phyloP scores from a whole-genome alignment of 2,113 vertebrate species.

The Amblyornis subalaris region DNA sequence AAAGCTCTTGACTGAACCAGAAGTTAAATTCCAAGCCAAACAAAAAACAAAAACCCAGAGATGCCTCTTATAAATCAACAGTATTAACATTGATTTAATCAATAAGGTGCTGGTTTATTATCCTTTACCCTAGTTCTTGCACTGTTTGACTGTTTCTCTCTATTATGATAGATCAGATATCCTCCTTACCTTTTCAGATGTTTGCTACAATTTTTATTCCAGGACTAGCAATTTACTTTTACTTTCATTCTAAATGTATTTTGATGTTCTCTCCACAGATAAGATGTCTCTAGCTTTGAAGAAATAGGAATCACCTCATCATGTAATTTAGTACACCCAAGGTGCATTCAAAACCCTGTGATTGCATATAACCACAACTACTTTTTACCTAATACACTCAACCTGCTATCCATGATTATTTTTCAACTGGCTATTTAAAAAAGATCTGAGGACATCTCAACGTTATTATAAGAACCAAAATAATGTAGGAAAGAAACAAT shows the following conservation, averaged over 20 bases:
- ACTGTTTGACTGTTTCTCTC: not conserved
- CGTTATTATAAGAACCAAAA: not conserved
- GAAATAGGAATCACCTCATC: not conserved
- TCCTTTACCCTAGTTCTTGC: not conserved
- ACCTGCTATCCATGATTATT: not conserved
- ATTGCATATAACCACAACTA: not conserved
- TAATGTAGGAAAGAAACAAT: not conserved
- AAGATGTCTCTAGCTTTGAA: not conserved
- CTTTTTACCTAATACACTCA: not conserved
- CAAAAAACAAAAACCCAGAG: not conserved
- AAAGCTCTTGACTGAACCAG: not conserved
- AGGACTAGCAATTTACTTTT: not conserved
- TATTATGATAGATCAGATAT: slow-evolving; percentile 4
- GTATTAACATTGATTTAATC: not conserved
- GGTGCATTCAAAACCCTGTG: not conserved
- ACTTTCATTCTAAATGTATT: not conserved
- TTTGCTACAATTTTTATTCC: not conserved
- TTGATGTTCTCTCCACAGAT: not conserved
- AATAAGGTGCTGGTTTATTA: not conserved
- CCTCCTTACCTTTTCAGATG: not conserved
- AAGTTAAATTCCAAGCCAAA: not conserved
- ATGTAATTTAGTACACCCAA: not conserved
- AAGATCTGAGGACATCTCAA: not conserved
- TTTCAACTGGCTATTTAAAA: not conserved
- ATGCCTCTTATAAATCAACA: not conserved